phyloP scores from a whole-genome alignment of 2,113 vertebrate species.

The Microcebus murinus region DNA sequence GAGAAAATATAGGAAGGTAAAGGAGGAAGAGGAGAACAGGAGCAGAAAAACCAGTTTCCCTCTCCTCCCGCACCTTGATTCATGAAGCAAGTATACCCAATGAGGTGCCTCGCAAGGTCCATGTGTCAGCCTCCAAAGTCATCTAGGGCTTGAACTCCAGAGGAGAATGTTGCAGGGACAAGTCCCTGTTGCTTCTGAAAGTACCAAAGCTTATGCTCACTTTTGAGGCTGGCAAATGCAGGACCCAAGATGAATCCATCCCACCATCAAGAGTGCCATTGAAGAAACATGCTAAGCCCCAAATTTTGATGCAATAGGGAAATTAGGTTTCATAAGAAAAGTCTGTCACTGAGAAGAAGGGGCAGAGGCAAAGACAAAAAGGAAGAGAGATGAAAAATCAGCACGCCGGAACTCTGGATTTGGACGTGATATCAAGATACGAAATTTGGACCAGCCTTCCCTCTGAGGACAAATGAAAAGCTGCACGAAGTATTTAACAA shows the following conservation, averaged over 20 bases:
- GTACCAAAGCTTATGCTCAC: background rate
- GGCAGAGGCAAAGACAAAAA: background rate
- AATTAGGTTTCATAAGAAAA: background rate
- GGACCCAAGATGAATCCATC: background rate
- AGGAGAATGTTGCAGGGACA: background rate
- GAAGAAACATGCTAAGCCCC: background rate
- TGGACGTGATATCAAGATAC: background rate
- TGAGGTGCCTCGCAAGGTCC: background rate
- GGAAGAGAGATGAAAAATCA: background rate
- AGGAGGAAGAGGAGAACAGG: background rate
- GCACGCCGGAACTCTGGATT: background rate
- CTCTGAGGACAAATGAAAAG: background rate
- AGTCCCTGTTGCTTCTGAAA: background rate
- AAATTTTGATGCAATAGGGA: background rate
- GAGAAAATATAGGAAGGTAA: background rate
- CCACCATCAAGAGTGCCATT: background rate
- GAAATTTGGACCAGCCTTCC: background rate
- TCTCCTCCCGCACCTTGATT: background rate
- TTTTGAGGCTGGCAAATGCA: accelerated
- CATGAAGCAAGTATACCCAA: background rate
- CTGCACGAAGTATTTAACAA: too few relatives aligned
- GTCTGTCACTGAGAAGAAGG: background rate
- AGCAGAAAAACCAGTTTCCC: background rate
- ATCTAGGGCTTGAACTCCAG: background rate
- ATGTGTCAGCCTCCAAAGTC: background rate